Percentiles rank a stretch among this genome's conserved stretches.
Evolutionary conservation across 2,113 vertebrate genomes (phyloP).

Genomic region (Brachyhypopomus gauderio): DNA sequence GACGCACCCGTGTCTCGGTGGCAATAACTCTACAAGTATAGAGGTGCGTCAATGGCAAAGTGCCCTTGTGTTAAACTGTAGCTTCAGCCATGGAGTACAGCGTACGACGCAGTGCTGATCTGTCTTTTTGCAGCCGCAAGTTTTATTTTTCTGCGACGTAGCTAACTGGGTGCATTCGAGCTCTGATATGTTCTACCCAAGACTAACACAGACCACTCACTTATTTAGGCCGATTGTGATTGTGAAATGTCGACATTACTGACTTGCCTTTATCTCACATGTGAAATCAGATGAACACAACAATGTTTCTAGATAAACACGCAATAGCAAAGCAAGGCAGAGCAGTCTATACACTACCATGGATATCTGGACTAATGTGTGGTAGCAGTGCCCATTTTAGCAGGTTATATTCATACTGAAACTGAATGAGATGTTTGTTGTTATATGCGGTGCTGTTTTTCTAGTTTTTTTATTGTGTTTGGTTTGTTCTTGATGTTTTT

Average conservation of each 20-base stretch:
- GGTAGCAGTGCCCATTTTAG: not conserved
- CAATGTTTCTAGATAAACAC: too few species aligned
- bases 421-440: not conserved
- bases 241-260: not conserved
- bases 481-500: not conserved
- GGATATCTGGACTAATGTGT: too few species aligned
- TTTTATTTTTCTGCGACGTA: conserved; percentile 9
- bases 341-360: too few species aligned
- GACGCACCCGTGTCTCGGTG: conserved; percentile 51
- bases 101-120: conserved; percentile 28
- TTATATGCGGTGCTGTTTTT: too few species aligned
- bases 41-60: conserved; percentile 63
- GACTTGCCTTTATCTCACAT: not conserved
- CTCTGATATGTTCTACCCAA: not conserved
- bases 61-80: conserved; percentile 65
- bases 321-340: not conserved
- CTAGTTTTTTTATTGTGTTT: not conserved
- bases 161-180: conserved; percentile 27
- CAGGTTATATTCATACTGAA: not conserved
- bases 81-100: conserved; percentile 39
- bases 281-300: too few species aligned
- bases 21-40: conserved; percentile 59
- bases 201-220: not conserved
- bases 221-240: not conserved
- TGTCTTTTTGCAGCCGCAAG: too few species aligned